Evolutionary conservation across 2,797 vertebrate genomes (phyloP).

Genomic region (Phoeniculus purpureus): DNA sequence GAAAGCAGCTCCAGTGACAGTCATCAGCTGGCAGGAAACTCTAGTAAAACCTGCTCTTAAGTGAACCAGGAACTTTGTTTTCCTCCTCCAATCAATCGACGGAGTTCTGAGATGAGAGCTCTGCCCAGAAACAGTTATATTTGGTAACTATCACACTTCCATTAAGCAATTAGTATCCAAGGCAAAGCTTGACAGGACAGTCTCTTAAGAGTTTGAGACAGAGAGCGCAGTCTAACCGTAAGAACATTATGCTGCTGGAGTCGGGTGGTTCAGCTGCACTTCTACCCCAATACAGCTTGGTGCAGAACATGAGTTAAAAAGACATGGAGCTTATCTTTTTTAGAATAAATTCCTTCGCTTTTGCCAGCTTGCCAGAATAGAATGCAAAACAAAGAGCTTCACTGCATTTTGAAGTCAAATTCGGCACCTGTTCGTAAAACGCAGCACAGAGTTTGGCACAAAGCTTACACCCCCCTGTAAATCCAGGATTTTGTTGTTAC

Average conservation of each 20-base stretch:
- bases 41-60: not conserved
- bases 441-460: not conserved
- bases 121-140: not conserved
- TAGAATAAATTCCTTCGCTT: not conserved
- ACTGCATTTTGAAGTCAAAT: not conserved
- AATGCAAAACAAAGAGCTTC: not conserved
- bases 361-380: not conserved
- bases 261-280: not conserved
- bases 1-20: not conserved
- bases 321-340: not conserved
- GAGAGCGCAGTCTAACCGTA: not conserved
- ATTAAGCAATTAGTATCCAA: not conserved
- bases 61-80: not conserved
- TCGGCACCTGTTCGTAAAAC: not conserved
- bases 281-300: not conserved
- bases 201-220: not conserved
- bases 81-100: not conserved
- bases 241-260: not conserved
- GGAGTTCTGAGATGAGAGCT: not conserved
- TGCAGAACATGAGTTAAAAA: not conserved
- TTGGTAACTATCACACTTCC: not conserved
- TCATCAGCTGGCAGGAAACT: not conserved
- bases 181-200: not conserved
- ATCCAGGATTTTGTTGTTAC: not conserved
- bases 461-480: not conserved